A percentile compares a stretch with the other conserved stretches of the same genome.
phyloP scores from a whole-genome alignment of 2,113 vertebrate species.

The Probosciger aterrimus region DNA sequence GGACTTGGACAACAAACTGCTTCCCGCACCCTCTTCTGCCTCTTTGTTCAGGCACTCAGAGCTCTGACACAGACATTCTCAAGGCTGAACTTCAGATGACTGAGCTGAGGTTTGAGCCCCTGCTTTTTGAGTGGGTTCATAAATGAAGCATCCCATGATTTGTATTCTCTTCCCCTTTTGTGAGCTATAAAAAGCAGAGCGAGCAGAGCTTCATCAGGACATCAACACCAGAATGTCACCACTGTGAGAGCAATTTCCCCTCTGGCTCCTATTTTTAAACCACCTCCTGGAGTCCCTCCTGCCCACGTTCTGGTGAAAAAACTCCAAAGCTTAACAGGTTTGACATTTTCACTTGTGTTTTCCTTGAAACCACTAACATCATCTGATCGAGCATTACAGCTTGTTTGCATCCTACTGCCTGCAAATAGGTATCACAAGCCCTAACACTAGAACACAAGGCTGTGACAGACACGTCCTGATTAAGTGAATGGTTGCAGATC shows the following conservation, averaged over 20 bases:
- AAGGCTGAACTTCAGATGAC: background rate
- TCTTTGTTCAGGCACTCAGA: constrained; percentile 47
- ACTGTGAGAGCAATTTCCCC: constrained; percentile 38
- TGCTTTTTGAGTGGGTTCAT: constrained; percentile 4
- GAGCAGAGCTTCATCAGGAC: background rate
- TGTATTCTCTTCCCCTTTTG: background rate
- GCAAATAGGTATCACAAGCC: background rate
- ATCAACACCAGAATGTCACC: background rate
- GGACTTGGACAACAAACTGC: background rate
- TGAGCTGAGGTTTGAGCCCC: background rate
- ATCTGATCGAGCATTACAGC: background rate
- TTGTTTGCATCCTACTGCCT: background rate
- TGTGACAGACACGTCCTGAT: constrained; percentile 5
- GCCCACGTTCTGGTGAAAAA: constrained; percentile 38
- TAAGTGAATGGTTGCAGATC: background rate
- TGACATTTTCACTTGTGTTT: constrained; percentile 51
- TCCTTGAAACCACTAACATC: constrained; percentile 11
- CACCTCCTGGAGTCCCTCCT: constrained; percentile 32
- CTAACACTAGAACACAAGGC: background rate
- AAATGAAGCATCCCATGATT: background rate
- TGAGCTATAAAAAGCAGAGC: constrained; percentile 12
- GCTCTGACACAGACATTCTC: background rate
- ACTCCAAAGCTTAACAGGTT: constrained; percentile 37
- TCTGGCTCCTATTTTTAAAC: constrained; percentile 55
- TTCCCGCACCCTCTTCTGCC: background rate